phyloP scores from a whole-genome alignment of 2,113 vertebrate species.

The Myanophis thanlyinensis region DNA sequence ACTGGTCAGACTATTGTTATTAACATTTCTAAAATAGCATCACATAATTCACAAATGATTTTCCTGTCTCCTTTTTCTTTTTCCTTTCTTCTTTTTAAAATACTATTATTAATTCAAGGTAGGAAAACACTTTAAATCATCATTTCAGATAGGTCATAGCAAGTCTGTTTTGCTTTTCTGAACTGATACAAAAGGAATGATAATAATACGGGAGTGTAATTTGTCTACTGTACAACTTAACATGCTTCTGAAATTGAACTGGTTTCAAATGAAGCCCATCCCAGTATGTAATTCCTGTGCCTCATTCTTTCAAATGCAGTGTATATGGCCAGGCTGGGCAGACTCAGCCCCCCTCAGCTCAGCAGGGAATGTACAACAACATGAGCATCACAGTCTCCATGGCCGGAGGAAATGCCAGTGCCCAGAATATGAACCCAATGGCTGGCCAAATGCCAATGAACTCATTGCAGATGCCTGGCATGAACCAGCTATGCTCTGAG shows the following conservation, averaged over 20 bases:
- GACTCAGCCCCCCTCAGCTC: slow-evolving; percentile 72
- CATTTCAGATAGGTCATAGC: background rate
- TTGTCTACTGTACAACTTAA: too few relatives aligned
- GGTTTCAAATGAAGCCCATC: background rate
- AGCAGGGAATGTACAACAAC: slow-evolving; percentile 96
- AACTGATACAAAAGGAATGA: background rate
- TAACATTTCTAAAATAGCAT: background rate
- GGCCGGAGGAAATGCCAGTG: slow-evolving; percentile 82
- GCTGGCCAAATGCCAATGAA: slow-evolving; percentile 84
- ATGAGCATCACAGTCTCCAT: slow-evolving; percentile 99
- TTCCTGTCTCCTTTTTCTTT: background rate
- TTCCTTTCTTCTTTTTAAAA: background rate
- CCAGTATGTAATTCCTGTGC: slow-evolving; percentile 43
- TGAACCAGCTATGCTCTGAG: slow-evolving; percentile 85
- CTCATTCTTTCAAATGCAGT: slow-evolving; percentile 64
- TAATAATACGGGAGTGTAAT: background rate
- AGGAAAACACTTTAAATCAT: background rate
- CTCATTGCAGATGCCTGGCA: slow-evolving; percentile 84
- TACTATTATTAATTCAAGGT: background rate
- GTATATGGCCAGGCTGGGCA: slow-evolving; percentile 83
- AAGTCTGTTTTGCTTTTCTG: background rate
- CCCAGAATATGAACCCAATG: slow-evolving; percentile 84
- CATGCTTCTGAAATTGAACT: background rate
- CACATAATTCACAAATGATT: background rate
- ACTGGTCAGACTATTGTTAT: background rate